Conservation (phyloP, 2,113 vertebrate species). For the Cisticola juncidis region DNA sequence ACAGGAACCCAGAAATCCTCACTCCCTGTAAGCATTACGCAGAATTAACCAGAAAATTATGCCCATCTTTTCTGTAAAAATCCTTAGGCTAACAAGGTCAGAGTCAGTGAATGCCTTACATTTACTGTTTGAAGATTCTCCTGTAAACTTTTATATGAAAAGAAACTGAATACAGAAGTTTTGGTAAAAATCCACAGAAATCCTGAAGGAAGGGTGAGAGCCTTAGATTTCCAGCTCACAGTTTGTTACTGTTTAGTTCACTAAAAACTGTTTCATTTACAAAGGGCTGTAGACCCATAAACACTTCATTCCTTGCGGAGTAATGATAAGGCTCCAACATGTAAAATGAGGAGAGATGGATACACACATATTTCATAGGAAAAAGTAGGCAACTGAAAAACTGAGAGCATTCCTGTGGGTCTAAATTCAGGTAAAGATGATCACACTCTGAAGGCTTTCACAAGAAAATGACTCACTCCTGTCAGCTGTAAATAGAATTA, state of each 20-base stretch:
- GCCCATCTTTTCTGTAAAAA: neutral
- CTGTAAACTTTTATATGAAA: neutral
- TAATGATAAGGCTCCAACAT: neutral
- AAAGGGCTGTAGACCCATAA: neutral
- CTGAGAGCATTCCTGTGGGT: neutral
- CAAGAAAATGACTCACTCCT: neutral
- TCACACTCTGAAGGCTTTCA: neutral
- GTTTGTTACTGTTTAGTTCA: neutral
- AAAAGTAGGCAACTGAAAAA: neutral
- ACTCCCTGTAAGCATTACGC: neutral
- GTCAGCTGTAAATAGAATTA: neutral
- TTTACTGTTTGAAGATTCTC: neutral
- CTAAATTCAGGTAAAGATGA: neutral
- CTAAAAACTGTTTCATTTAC: neutral
- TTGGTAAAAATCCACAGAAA: neutral
- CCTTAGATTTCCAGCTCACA: neutral
- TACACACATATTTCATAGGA: neutral
- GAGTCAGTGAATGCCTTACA: neutral
- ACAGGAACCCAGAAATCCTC: neutral
- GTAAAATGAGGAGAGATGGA: neutral
- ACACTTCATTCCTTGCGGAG: neutral
- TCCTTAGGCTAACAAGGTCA: no score
- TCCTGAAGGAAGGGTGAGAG: neutral
- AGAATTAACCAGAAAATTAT: neutral
- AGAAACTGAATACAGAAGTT: neutral